Conservation (phyloP, 2,113 vertebrate species). For the Pseudopipra pipra region DNA sequence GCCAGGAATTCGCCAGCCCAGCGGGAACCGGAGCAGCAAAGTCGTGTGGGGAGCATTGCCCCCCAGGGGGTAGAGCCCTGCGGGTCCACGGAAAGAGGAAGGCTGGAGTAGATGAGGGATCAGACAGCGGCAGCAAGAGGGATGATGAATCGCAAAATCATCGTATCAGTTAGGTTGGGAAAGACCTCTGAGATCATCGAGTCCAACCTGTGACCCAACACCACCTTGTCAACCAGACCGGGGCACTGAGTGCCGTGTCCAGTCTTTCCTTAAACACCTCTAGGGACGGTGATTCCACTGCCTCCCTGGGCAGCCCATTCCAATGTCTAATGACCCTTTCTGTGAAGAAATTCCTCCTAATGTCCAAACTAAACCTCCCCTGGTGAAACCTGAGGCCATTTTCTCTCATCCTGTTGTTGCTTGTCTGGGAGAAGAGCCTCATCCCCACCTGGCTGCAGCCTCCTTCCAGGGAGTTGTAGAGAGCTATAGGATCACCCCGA, state of each 20-base stretch:
- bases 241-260: neutral
- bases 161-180: neutral
- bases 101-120: too few species aligned
- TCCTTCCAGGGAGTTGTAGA: too few species aligned
- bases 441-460: fast-evolving
- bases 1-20: neutral
- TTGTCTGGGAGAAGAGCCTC: neutral
- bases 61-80: fast-evolving
- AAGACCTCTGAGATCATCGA: neutral
- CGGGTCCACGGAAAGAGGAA: neutral
- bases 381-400: neutral
- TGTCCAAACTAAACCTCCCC: neutral
- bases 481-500: fast-evolving
- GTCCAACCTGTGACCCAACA: neutral
- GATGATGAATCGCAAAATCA: neutral
- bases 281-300: neutral
- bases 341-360: neutral
- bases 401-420: neutral
- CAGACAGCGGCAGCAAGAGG: neutral
- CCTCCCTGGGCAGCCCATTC: neutral
- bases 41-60: neutral
- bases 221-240: neutral
- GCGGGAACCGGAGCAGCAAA: neutral
- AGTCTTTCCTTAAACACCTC: neutral
- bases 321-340: neutral